Evolutionary conservation across 2,797 vertebrate genomes (phyloP), one percentile per base, ranked within the genome.

Genomic region (Gila robusta): DNA sequence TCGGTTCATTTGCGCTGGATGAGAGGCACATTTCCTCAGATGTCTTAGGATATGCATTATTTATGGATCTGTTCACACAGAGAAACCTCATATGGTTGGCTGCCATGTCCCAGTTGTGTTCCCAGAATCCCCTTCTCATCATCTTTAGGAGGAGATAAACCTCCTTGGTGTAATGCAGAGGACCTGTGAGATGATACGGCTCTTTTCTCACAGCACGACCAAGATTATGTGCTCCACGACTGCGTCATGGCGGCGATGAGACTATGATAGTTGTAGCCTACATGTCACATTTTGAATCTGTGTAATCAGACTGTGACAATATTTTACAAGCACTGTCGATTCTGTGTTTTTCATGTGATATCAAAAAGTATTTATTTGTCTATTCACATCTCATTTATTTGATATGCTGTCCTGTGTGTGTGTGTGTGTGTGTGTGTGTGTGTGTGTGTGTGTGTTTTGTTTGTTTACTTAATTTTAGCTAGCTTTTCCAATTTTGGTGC

Each of bases 11-110:
- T 80, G 81, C 62, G 28, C 37, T 56, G 69, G 76, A 90, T 89
- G 81, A 92, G 88, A 90, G 86, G 88, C 76, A 86, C 67, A 89
- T 88, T 89, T 89, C 78, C 70, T 91, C 86, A 91, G 89, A 94
- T 89, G 87, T 90, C 91, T 89, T 74, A 82, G 79, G 79, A 66
- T 59, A 90, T 91, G 83, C 89, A 91, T 91, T 92, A 91, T 92
- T 92, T 62, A 94, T 89, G 82, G 37, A 70, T 82, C 72, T 62
- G 37, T 77, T 89, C 74, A 87, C 86, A 86, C 78, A 82, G 86
- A 79, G 28, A 71, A 87, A 41, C 81, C 81, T 85, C 62, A 70
- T 44, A 80, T 79, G 88, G 71, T 81, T 73, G 59, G 62, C 74
- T 81, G 79, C 37, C 56, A 78, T 41, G 79, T 70, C 59, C 49